These are phyloP conservation scores for Tiliqua scincoides DNA, from an alignment of 2,113 vertebrate genomes.

Conservation along the genomic window DNA sequence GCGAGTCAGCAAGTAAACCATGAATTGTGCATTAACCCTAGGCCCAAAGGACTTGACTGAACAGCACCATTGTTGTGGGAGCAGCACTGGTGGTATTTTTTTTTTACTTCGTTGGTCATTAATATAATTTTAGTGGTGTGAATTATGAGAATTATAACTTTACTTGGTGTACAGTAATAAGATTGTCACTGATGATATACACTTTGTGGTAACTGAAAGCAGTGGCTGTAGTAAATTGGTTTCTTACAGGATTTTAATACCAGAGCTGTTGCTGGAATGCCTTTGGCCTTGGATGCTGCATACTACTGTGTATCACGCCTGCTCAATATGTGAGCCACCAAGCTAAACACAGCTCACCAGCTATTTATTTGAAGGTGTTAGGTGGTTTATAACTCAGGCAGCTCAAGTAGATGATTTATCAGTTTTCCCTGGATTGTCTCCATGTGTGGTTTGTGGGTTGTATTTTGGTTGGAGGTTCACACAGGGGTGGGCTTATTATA, in stretches of 20 bases:
- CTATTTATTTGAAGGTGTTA: not conserved
- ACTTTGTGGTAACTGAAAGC: not conserved
- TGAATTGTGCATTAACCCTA: not conserved
- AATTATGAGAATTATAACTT: not conserved
- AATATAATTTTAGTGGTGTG: not conserved
- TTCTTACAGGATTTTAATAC: not conserved
- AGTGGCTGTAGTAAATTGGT: not conserved
- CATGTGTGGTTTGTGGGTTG: no score
- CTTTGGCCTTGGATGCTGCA: not conserved
- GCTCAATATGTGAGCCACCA: not conserved
- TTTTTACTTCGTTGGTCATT: not conserved
- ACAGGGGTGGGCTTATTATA: no score
- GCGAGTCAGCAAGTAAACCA: not conserved
- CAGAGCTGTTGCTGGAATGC: not conserved
- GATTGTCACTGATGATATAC: not conserved
- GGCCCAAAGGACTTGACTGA: not conserved
- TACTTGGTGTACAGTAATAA: not conserved
- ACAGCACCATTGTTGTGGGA: not conserved
- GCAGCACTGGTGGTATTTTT: not conserved
- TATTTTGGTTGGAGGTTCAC: no score
- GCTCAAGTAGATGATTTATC: not conserved
- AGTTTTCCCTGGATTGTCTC: not conserved
- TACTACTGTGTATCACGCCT: no score
- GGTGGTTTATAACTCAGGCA: not conserved
- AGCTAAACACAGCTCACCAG: not conserved